Evolutionary conservation across 2,888 invertebrate species (phyloP).

Genomic region (Cristatella mucedo): DNA sequence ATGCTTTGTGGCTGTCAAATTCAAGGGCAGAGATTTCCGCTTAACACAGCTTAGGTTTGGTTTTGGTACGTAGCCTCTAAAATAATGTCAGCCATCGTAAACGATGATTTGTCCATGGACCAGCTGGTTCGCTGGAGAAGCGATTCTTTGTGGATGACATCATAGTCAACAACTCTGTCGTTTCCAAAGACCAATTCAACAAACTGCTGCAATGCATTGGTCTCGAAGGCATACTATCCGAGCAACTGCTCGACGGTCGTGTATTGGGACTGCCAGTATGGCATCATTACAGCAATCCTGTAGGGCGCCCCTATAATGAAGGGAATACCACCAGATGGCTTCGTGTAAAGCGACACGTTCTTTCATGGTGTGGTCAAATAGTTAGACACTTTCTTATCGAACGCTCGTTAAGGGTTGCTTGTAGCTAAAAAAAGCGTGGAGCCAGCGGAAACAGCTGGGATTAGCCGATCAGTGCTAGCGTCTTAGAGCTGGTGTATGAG

Average conservation of each 20-base stretch:
- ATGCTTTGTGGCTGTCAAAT: slow-evolving; percentile 5
- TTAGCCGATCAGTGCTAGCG: no score
- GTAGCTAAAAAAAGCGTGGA: slow-evolving; percentile 8
- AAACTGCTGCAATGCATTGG: no score
- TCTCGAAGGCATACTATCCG: no score
- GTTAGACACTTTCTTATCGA: slow-evolving; percentile 4
- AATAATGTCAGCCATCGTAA: slow-evolving; percentile 8
- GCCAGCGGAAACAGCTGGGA: no score
- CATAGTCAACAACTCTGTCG: neutral
- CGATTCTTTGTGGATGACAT: slow-evolving; percentile 7
- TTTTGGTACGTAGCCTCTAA: slow-evolving; percentile 9
- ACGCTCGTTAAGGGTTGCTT: slow-evolving; percentile 7
- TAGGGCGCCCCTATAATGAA: neutral
- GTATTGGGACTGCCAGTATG: slow-evolving; percentile 8
- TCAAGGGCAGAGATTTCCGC: neutral
- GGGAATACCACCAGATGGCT: no score
- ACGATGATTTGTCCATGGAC: neutral
- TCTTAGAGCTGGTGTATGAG: no score
- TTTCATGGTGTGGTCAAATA: slow-evolving; percentile 5
- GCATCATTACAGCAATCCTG: no score
- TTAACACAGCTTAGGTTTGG: slow-evolving; percentile 10
- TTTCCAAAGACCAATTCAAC: neutral
- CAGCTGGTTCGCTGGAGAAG: neutral
- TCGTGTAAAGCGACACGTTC: slow-evolving; percentile 3
- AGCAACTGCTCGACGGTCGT: no score